A percentile compares a stretch with the other conserved stretches of the same genome.
phyloP scores from a whole-genome alignment of 2,888 invertebrate genomes.

The Tanytarsus gracilentus region DNA sequence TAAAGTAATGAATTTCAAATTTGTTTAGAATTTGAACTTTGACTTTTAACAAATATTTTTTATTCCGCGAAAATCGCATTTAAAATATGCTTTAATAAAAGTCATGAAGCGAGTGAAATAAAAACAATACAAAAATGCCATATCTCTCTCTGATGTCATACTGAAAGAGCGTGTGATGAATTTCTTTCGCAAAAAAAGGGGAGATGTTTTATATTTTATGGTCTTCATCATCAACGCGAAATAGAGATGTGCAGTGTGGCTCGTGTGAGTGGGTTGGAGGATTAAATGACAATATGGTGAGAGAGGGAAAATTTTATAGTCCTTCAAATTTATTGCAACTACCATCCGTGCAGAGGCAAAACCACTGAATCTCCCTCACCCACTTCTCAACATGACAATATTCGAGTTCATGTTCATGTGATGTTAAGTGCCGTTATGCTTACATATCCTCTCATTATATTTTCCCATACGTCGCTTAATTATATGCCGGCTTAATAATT shows the following conservation, averaged over 20 bases:
- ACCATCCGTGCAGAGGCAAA: not conserved
- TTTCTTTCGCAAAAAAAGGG: not conserved
- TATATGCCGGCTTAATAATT: too few species aligned
- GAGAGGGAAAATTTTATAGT: not conserved
- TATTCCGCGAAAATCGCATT: too few species aligned
- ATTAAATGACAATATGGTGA: constrained; percentile 3
- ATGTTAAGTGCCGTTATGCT: not conserved
- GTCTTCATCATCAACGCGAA: not conserved
- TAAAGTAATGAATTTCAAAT: too few species aligned
- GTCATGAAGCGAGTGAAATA: not conserved
- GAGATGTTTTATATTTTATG: not conserved
- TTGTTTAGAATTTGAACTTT: too few species aligned
- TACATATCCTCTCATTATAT: too few species aligned
- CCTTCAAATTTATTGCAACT: not conserved
- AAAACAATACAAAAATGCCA: not conserved
- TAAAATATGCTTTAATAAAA: not conserved
- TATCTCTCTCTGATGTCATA: too few species aligned
- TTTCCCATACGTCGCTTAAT: too few species aligned
- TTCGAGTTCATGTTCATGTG: not conserved
- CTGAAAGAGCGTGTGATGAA: constrained; percentile 1
- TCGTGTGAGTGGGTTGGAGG: too few species aligned
- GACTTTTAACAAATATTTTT: too few species aligned
- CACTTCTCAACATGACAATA: too few species aligned
- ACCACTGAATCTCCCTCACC: too few species aligned
- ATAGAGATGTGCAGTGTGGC: too few species aligned